A percentile compares a stretch with the other conserved stretches of the same genome.
phyloP scores from a whole-genome alignment of 2,888 invertebrate species.

The Ornithoptera priamus region DNA sequence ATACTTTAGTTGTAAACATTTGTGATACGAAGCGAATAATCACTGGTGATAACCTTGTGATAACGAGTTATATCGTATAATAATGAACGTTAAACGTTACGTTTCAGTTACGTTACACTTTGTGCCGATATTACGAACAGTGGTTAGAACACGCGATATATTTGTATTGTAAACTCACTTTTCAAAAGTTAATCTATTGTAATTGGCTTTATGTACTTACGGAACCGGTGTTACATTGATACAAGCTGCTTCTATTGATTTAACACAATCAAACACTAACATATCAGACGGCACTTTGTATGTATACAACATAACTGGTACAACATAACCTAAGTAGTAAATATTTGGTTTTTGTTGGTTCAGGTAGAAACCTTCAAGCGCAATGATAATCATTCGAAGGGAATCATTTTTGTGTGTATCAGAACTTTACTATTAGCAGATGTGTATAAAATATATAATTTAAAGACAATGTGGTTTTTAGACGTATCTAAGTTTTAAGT shows the following conservation, averaged over 20 bases:
- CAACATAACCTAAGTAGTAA: background rate
- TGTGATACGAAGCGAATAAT: conserved; percentile 37
- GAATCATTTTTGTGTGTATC: conserved; percentile 10
- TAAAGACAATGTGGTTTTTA: too few species aligned
- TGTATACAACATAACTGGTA: background rate
- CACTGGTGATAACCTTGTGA: conserved; percentile 67
- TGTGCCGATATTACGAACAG: conserved; percentile 54
- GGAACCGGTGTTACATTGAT: conserved; percentile 38
- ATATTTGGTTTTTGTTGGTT: conserved; percentile 4
- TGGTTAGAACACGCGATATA: conserved; percentile 75
- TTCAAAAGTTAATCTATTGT: conserved; percentile 46
- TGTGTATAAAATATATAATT: background rate
- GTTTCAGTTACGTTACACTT: conserved; percentile 51
- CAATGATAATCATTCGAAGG: conserved; percentile 8
- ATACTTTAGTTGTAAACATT: conserved; percentile 33
- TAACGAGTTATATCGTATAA: conserved; percentile 52
- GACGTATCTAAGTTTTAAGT: too few species aligned
- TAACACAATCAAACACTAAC: too few species aligned
- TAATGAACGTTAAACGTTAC: conserved; percentile 46
- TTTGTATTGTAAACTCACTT: conserved; percentile 43
- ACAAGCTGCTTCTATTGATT: too few species aligned
- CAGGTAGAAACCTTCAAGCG: conserved; percentile 1
- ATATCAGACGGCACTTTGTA: conserved; percentile 14
- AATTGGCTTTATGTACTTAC: conserved; percentile 75
- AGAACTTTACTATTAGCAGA: conserved; percentile 1